phyloP scores from a whole-genome alignment of 1,140 invertebrate genomes.

The Solenopsis fugax region DNA sequence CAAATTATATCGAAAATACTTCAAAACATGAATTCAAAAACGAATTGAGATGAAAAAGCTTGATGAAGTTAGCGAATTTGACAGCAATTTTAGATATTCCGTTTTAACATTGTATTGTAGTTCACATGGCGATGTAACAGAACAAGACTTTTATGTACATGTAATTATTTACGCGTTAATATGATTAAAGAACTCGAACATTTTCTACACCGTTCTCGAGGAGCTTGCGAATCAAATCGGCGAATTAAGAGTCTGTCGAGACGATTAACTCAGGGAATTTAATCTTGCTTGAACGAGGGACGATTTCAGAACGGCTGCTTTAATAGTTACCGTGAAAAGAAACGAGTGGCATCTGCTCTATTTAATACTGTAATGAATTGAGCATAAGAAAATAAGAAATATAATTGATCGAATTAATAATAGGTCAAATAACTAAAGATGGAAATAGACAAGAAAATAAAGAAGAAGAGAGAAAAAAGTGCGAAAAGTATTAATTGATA shows the following conservation, averaged over 20 bases:
- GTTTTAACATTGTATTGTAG: constrained; percentile 44
- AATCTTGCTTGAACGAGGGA: constrained; percentile 75
- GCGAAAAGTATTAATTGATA: neutral
- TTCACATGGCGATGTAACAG: neutral
- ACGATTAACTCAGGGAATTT: constrained; percentile 76
- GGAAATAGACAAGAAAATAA: neutral
- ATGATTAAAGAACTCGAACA: constrained; percentile 20
- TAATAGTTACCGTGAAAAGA: constrained; percentile 71
- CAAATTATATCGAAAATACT: neutral
- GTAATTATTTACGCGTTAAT: constrained; percentile 71
- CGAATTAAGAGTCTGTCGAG: constrained; percentile 75
- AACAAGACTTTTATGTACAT: constrained; percentile 30
- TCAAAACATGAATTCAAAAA: neutral
- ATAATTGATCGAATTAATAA: constrained; percentile 64
- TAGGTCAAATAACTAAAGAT: constrained; percentile 27
- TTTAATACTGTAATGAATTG: constrained; percentile 26
- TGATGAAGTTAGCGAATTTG: neutral
- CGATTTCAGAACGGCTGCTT: constrained; percentile 71
- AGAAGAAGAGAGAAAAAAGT: neutral
- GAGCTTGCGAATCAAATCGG: constrained; percentile 71
- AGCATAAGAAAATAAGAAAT: neutral
- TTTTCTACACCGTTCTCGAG: constrained; percentile 62
- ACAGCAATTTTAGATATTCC: constrained; percentile 42
- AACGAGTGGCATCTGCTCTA: constrained; percentile 51
- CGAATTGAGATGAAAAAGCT: neutral